Base-by-base conservation (phyloP, 2,888 invertebrate species). In the Leptopilina syphax region DNA sequence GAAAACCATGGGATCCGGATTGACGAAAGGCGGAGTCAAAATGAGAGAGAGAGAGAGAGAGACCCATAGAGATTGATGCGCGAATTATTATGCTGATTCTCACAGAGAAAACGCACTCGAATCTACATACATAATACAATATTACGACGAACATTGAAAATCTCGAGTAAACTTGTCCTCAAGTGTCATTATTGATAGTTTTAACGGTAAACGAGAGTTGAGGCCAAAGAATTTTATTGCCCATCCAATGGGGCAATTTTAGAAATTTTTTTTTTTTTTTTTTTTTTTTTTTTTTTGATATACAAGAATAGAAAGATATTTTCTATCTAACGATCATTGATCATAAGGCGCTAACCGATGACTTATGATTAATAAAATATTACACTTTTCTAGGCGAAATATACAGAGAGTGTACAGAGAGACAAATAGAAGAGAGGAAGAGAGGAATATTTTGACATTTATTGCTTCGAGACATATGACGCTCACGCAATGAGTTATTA, bases 1-100 rank as follows among this genome's bases (percentile, higher is more conserved):
- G 85, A 85, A 86, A 87, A 83, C 73, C 84, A 82, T 83, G 83
- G 79, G 82, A 82, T 82, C 79, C 79, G 77, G 84, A 83, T 82
- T 84, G 83, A 84, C 82, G 82, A 81, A 81, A 81, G 80, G 83
- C 82, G 80, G 81, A 79, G 76, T 79, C 50, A 73, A 73, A 73
- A n/a, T 24, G 9, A 24, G 8, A 44, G 44, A 44, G 44, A 44
- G 44, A 44, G 8, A 44, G 44, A 44, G 44, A 44, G 44, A 44
- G 0, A 8, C 18, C 18, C 73, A 34, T 27, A 50, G 13, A 73
- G 73, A 57, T 70, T 70, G 70, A 70, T 70, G 70, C 70, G 44
- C 18, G 54, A 50, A 70, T 73, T 57, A 73, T 73, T 8, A 57
- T 54, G 54, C 34, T 70, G 27, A 67, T 7, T 27, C 50, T 54